Percentiles rank a stretch among this genome's conserved stretches.
Conservation (phyloP, 92 coral and sea anemone genomes). For the Parazoanthus atlanticus region DNA sequence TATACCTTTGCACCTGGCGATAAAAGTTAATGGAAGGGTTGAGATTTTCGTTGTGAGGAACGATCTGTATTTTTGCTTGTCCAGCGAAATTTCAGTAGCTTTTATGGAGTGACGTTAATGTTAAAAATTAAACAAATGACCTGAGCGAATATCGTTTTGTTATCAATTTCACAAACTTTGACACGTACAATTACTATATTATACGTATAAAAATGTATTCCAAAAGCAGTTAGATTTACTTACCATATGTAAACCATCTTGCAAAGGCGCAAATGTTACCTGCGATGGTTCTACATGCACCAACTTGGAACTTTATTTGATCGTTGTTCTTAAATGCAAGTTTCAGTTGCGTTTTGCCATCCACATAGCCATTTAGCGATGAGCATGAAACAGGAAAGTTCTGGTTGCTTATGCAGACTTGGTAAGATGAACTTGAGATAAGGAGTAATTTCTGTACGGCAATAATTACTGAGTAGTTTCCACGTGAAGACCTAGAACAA, state of each 20-base stretch:
- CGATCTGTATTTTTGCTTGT: slow-evolving; percentile 11
- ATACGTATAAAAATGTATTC: no score
- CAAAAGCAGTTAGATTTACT: neutral
- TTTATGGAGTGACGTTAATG: no score
- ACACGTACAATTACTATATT: no score
- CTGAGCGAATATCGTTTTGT: no score
- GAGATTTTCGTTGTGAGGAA: no score
- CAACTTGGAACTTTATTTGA: slow-evolving; percentile 9
- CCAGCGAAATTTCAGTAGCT: no score
- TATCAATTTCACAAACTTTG: no score
- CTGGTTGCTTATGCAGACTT: slow-evolving; percentile 9
- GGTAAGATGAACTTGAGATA: neutral
- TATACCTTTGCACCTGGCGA: no score
- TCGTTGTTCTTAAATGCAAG: slow-evolving; percentile 18
- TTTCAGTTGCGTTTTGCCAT: neutral
- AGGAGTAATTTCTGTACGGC: neutral
- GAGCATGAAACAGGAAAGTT: slow-evolving; percentile 27
- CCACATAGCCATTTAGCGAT: neutral
- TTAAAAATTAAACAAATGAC: no score
- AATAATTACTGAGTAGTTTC: neutral
- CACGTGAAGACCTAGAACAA: neutral
- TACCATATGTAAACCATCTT: slow-evolving; percentile 19
- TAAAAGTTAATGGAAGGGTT: no score
- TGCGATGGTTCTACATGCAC: slow-evolving; percentile 3
- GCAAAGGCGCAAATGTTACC: neutral